phyloP scores from a whole-genome alignment of 2,797 vertebrate species.

The Hydrophis major region DNA sequence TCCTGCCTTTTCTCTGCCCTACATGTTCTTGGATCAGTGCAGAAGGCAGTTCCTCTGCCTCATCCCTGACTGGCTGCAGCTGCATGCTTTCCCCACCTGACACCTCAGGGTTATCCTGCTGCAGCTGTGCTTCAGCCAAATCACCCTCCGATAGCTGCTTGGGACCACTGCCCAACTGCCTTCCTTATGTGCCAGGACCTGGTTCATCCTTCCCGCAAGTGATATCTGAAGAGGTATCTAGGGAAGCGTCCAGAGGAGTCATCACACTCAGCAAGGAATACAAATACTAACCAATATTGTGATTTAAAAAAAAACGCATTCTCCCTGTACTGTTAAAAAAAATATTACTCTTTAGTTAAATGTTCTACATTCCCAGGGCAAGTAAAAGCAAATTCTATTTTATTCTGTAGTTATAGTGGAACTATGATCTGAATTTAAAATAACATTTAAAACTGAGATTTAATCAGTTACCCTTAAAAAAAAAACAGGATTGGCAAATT shows the following conservation, averaged over 20 bases:
- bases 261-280: neutral
- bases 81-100: neutral
- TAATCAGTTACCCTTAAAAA: neutral
- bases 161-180: neutral
- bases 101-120: neutral
- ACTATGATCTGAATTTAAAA: neutral
- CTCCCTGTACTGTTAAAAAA: neutral
- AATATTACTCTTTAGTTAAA: neutral
- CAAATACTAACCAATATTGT: neutral
- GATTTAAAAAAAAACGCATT: neutral
- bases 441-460: neutral
- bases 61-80: neutral
- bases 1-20: neutral
- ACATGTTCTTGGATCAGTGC: neutral
- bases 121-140: neutral
- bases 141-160: neutral
- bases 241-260: neutral
- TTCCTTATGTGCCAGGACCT: too few species aligned
- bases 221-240: neutral
- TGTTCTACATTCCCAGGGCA: neutral
- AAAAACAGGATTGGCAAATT: neutral
- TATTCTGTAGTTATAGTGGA: neutral
- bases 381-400: neutral
- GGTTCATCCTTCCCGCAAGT: neutral
- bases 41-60: neutral